Evolutionary conservation across 2,113 vertebrate species (phyloP), one percentile per base, ranked within the genome.

Genomic region (Poeciliopsis retropinna): DNA sequence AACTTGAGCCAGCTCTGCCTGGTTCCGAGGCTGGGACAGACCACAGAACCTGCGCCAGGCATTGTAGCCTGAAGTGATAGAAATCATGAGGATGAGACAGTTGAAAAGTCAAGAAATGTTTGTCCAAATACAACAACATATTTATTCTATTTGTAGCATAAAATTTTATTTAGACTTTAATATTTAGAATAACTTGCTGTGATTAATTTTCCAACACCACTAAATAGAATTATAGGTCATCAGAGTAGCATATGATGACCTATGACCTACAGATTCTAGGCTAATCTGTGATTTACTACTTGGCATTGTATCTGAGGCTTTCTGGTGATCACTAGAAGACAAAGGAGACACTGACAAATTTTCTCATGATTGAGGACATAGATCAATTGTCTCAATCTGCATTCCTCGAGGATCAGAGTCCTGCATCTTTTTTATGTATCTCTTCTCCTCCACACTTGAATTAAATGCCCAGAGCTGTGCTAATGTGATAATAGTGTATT

Each of bases 41-140:
- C 90, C 88, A 31, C 95, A 95, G 63, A 92, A 89, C 25, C 0
- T 70, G 3, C 95, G 91, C 92, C 93, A 95, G 7, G 87, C 88
- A 1, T 94, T 95, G 88, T 95, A 95, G n/a, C 94, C 95, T 95
- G 62, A 28, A 37, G 37, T 28, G 67, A 67, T 10, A 11, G 80
- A 78, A 3, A 17, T 19, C 4, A 67, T 6, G 22, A 44, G 14
- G 37, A 60, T 15, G 76, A 30, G 9, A 62, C 29, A 60, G 30
- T 51, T 44, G 60, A 79, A 19, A 17, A 73, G 47, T 25, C n/a
- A 30, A 51, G 66, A 17, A 17, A 34, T 22, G 15, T 5, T 51
- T 19, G 17, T 51, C 6, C 47, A 7, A 22, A 25, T 25, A 54
- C 9, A 2, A 25, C 22, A 0, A 9, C 7, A 54, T 17, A 9